Evolutionary conservation across 1,140 invertebrate genomes (phyloP), one percentile per base, ranked within the genome.

Genomic region (Hyles vespertilio): DNA sequence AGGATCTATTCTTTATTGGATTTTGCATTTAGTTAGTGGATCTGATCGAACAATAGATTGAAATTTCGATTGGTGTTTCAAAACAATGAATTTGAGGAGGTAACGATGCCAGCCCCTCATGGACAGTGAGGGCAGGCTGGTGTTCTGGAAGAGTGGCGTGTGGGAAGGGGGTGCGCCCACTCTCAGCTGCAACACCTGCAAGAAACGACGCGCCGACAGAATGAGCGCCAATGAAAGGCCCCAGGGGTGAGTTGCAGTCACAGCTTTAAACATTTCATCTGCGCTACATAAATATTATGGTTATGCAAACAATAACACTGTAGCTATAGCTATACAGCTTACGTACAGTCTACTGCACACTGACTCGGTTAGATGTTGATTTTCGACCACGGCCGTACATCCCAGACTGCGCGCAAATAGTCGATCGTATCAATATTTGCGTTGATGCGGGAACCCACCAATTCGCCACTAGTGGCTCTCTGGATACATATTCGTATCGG

Each of bases 141-240:
- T 85, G 53, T 85, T 87, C 59, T 87, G 84, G 84, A 84, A 85
- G 69, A 74, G 78, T 33, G 82, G 82, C 12, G 58, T 87, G 59
- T 85, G 81, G 81, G 84, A 81, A 56, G 79, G 79, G 3, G 81
- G 74, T 12, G 78, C 81, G n/a, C 84, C 84, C 36, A 83, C 82
- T 40, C 62, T 85, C 32, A 77, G 59, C 58, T 87, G 84, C 58
- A 79, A 82, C 62, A 87, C 82, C 43, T 85, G 84, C 64, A 84
- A 83, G 70, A 84, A 81, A 63, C 73, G 82, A 34, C 69, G 82
- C 32, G 71, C 77, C 10, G 82, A 85, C 59, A 83, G 80, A 57
- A 87, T 85, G 82, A 77, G 57, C 32, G 81, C 74, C 3, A 84
- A 79, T 54, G 82, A 83, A 40, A 72, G 76, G 12, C 78, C 80